Base-by-base conservation (phyloP, 1,140 invertebrate species). In the Berghia stephanieae region DNA sequence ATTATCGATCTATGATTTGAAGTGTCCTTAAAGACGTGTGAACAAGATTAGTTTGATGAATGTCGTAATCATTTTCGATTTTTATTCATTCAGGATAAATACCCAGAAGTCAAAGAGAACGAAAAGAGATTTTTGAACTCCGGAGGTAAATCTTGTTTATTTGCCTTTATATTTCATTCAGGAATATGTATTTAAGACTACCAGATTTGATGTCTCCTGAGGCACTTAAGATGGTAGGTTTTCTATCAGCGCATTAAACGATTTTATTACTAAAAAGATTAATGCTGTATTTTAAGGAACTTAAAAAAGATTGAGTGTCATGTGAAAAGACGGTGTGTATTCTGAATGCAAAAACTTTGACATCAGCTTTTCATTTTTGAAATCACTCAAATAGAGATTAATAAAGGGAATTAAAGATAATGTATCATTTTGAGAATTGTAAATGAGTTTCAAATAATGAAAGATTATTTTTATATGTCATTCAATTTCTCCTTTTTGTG, bases 41-140 rank as follows among this genome's bases (percentile, higher is more conserved):
- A n/a, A n/a, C n/a, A n/a, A n/a, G n/a, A n/a, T n/a, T n/a, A n/a
- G n/a, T n/a, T n/a, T n/a, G n/a, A n/a, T n/a, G n/a, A n/a, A n/a
- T n/a, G n/a, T n/a, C n/a, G n/a, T n/a, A n/a, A n/a, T n/a, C n/a
- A n/a, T n/a, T n/a, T n/a, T n/a, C n/a, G n/a, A n/a, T n/a, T n/a
- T n/a, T n/a, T n/a, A n/a, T n/a, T n/a, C n/a, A n/a, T n/a, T n/a
- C 73, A 91, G 87, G 80, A 85, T 24, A 81, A 88, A 78, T 93
- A 93, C 83, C 92, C 92, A 43, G 81, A 86, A 43, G 90, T 92
- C 0, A 88, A 83, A 44, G 13, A 87, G n/a, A 91, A 93, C 81
- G 95, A 94, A 38, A 96, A 97, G 83, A 92, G 94, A 60, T 99
- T 93, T 88, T 90, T 99, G 0, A 99, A 99, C 90, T 99, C 97